A percentile compares a stretch with the other conserved stretches of the same genome.
Conservation (phyloP, 1,140 invertebrate species). For the Tribolium castaneum region DNA sequence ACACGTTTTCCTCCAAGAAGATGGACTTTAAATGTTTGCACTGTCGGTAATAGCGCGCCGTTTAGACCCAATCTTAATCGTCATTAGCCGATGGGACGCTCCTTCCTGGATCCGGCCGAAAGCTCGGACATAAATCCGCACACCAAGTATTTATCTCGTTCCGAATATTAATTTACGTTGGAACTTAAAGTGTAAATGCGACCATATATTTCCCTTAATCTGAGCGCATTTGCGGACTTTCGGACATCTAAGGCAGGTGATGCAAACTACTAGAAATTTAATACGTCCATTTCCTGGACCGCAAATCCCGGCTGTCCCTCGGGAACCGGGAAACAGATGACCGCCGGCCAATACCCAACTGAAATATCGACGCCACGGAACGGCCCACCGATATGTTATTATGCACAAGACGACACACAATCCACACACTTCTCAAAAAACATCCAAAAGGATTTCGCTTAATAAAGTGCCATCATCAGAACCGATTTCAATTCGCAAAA, state of each 20-base stretch:
- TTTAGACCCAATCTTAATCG: constrained; percentile 1
- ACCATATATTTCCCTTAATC: constrained; percentile 55
- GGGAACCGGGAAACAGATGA: constrained; percentile 54
- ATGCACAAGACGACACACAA: neutral
- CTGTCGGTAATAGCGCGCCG: neutral
- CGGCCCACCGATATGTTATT: constrained; percentile 14
- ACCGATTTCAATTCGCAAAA: no score
- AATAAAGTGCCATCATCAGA: no score
- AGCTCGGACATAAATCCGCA: constrained; percentile 6
- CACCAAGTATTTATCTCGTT: constrained; percentile 30
- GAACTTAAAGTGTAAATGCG: constrained; percentile 51
- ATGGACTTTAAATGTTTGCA: constrained; percentile 26
- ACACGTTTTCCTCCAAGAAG: neutral
- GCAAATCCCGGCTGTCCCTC: constrained; percentile 53
- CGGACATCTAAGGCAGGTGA: constrained; percentile 54
- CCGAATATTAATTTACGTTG: constrained; percentile 45
- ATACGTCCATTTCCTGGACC: constrained; percentile 55
- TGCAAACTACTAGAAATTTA: constrained; percentile 59
- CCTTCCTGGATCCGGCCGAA: constrained; percentile 29
- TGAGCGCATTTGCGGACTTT: constrained; percentile 53
- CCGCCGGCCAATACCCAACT: constrained; percentile 29
- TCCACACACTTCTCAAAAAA: neutral
- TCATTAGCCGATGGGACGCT: constrained; percentile 21
- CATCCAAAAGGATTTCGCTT: no score
- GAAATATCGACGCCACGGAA: constrained; percentile 18